Conservation (phyloP, 2,888 invertebrate species). For the Sisyra nigra region DNA sequence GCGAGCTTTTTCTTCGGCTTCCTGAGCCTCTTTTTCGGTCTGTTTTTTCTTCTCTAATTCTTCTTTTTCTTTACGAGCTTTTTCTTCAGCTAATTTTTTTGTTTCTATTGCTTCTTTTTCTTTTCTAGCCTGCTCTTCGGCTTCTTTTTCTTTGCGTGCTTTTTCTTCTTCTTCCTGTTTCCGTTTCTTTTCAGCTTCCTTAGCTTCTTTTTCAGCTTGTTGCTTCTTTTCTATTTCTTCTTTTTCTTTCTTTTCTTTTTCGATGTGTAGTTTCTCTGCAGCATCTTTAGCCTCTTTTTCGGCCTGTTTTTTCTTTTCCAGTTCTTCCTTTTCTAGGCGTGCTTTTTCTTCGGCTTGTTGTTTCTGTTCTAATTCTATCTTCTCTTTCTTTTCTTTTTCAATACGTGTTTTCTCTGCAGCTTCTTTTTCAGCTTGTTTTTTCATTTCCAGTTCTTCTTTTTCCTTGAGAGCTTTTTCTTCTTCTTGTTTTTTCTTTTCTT, state of each 20-base stretch:
- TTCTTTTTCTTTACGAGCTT: not conserved
- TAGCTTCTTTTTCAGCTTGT: slow-evolving; percentile 7
- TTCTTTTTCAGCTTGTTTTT: slow-evolving; percentile 8
- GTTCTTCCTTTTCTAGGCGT: not conserved
- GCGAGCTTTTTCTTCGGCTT: too few species aligned
- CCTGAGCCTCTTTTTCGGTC: slow-evolving; percentile 10
- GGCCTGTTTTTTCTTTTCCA: slow-evolving; percentile 11
- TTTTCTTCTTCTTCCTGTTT: slow-evolving; percentile 2
- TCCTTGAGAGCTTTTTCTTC: slow-evolving; percentile 6
- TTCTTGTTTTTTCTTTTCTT: slow-evolving; percentile 9
- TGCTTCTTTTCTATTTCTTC: slow-evolving; percentile 10
- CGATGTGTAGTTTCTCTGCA: slow-evolving; percentile 7
- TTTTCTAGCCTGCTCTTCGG: not conserved
- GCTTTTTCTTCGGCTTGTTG: slow-evolving; percentile 10
- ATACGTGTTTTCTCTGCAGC: slow-evolving; percentile 7
- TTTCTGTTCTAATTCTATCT: slow-evolving; percentile 9
- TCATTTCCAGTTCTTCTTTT: slow-evolving; percentile 3
- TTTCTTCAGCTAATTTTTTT: not conserved
- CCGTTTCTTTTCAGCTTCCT: slow-evolving; percentile 10
- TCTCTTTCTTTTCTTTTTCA: slow-evolving; percentile 9
- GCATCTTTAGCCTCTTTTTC: slow-evolving; percentile 11
- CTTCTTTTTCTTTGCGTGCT: slow-evolving; percentile 3
- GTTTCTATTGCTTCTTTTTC: not conserved
- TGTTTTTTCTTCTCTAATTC: slow-evolving; percentile 4
- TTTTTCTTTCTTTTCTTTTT: slow-evolving; percentile 1